phyloP scores from a whole-genome alignment of 2,797 vertebrate genomes.

The Oryzias dopingdopingensis region DNA sequence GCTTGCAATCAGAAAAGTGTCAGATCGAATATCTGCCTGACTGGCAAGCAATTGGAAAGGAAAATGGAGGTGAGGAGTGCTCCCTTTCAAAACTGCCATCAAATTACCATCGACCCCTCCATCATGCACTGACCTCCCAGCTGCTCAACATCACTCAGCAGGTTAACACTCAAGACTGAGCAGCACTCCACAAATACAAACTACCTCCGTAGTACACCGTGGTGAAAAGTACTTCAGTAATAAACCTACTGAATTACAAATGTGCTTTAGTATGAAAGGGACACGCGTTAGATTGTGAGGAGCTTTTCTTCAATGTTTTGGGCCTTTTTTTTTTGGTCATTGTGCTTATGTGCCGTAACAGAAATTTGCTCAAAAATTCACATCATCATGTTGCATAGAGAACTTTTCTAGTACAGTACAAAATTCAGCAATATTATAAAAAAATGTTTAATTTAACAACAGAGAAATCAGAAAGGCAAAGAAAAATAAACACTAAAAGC shows the following conservation, averaged over 20 bases:
- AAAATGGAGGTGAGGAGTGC: slow-evolving; percentile 54
- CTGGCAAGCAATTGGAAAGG: slow-evolving; percentile 38
- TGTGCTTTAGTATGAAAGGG: not conserved
- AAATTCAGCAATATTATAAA: no score
- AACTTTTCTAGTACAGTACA: no score
- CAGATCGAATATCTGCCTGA: slow-evolving; percentile 54
- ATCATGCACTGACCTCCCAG: slow-evolving; percentile 47
- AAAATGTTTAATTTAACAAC: no score
- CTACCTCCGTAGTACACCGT: not conserved
- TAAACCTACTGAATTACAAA: slow-evolving; percentile 2
- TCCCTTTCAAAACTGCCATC: slow-evolving; percentile 53
- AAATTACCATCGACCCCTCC: slow-evolving; percentile 55
- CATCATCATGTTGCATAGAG: no score
- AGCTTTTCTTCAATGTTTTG: no score
- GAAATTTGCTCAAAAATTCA: no score
- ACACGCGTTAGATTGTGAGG: not conserved
- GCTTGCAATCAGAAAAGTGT: slow-evolving; percentile 54
- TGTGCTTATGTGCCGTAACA: no score
- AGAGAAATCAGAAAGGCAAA: no score
- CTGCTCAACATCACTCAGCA: slow-evolving; percentile 21
- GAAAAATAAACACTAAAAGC: no score
- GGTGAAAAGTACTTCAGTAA: not conserved
- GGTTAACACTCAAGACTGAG: slow-evolving; percentile 21
- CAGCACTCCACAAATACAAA: slow-evolving; percentile 27
- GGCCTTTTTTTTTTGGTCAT: no score